A percentile compares a stretch with the other conserved stretches of the same genome.
Conservation (phyloP, 2,888 invertebrate species). For the Limnephilus marmoratus region DNA sequence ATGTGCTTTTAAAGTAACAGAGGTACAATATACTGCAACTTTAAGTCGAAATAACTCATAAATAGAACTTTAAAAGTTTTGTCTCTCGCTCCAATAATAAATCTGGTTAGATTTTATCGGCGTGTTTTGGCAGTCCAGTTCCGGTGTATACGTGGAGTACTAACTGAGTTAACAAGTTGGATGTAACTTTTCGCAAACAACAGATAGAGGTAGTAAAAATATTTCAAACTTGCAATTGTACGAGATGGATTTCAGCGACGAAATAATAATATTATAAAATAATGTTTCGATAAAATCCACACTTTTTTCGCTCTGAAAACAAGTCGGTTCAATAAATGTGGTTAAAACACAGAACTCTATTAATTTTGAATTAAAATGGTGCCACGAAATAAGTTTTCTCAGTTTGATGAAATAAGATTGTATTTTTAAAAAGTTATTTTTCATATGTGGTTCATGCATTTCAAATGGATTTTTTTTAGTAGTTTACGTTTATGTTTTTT, state of each 20-base stretch:
- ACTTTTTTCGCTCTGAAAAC: too few species aligned
- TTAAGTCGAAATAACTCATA: neutral
- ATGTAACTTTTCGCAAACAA: neutral
- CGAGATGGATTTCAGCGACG: neutral
- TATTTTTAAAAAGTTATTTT: too few species aligned
- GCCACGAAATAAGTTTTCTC: too few species aligned
- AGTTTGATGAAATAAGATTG: too few species aligned
- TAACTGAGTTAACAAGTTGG: neutral
- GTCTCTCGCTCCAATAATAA: neutral
- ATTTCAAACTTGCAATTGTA: neutral
- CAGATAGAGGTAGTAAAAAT: neutral
- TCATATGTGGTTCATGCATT: too few species aligned
- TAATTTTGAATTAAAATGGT: too few species aligned
- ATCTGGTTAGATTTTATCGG: neutral
- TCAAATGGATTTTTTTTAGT: too few species aligned
- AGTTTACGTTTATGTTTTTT: too few species aligned
- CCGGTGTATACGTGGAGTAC: neutral
- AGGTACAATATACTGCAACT: neutral
- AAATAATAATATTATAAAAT: neutral
- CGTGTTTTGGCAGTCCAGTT: neutral
- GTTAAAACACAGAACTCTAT: too few species aligned
- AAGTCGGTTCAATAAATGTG: too few species aligned
- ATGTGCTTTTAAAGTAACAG: too few species aligned
- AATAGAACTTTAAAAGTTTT: neutral
- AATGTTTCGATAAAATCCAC: too few species aligned